phyloP scores from a whole-genome alignment of 2,888 invertebrate genomes.

The Bruchidius siliquastri region DNA sequence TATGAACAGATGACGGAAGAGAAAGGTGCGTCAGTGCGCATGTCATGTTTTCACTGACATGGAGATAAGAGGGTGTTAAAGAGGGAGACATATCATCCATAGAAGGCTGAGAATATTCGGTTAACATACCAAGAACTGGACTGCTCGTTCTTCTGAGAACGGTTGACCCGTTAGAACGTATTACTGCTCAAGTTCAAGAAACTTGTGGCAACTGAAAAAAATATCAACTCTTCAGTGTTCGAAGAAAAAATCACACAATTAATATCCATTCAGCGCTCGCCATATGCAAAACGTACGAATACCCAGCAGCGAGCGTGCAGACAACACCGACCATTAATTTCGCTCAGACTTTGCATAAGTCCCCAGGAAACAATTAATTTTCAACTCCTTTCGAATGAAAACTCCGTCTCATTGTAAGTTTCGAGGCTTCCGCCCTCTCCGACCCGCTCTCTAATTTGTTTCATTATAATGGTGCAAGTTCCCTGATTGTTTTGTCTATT shows the following conservation, averaged over 20 bases:
- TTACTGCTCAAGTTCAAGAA: too few species aligned
- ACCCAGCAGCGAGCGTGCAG: background rate
- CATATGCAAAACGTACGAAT: background rate
- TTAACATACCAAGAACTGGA: too few species aligned
- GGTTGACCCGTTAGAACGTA: too few species aligned
- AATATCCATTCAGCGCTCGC: background rate
- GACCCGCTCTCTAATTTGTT: slow-evolving; percentile 13
- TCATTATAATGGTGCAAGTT: slow-evolving; percentile 12
- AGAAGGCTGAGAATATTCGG: too few species aligned
- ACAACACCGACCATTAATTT: background rate
- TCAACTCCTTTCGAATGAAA: background rate
- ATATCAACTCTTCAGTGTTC: too few species aligned
- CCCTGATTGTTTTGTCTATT: slow-evolving; percentile 10
- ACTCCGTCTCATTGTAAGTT: background rate
- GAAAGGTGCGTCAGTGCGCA: too few species aligned
- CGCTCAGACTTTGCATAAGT: background rate
- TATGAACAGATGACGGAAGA: too few species aligned
- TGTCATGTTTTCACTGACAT: too few species aligned
- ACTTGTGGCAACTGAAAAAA: too few species aligned
- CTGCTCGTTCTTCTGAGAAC: too few species aligned
- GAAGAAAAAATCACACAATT: background rate
- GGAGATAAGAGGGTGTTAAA: too few species aligned
- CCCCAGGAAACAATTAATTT: background rate
- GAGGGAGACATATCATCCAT: too few species aligned
- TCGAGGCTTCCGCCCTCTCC: slow-evolving; percentile 1